Base-by-base conservation (phyloP, 2,797 vertebrate species). In the Danionella dracula region DNA sequence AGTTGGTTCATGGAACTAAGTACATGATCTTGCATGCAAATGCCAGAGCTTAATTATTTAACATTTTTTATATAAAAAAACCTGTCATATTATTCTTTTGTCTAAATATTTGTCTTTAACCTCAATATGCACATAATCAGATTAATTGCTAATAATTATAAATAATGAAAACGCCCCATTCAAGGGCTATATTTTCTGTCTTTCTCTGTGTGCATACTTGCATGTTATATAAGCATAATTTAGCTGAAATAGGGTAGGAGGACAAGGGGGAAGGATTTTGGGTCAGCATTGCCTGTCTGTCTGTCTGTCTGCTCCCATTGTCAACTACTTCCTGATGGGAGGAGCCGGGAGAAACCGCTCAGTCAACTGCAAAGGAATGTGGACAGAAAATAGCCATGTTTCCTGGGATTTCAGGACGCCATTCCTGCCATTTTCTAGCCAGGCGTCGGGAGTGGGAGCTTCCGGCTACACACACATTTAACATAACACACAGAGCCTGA, bases 291-390 rank as follows among this genome's bases (percentile, higher is more conserved):
- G 76, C 84, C 85, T 84, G 84, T 88, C 82, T 87, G 86, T 83
- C 83, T 85, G 81, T 83, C 79, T 86, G 86, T 87, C 85, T 86
- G 85, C 84, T 85, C 77, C 88, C 80, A 90, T 89, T 89, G 88
- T 89, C 82, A 78, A 61, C 68, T 73, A 81, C 85, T 91, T 90
- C 88, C 89, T 90, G 86, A 80, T 82, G 78, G 86, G 86, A 87
- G 86, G 85, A 67, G 71, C 84, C 80, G 78, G 79, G 74, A 79
- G 83, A 82, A 83, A 80, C 82, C 79, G 81, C 78, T 87, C 88
- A 85, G 80, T 88, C 86, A 86, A 81, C 85, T 87, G 85, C 82
- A 88, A 87, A 87, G 86, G 87, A 90, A 90, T 89, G 89, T 69
- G 51, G 66, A 76, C 83, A 84, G 79, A 87, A 87, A 87, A 86